These are phyloP conservation scores for Nymphicus hollandicus DNA, from an alignment of 2,113 vertebrate genomes.

Conservation along the genomic window DNA sequence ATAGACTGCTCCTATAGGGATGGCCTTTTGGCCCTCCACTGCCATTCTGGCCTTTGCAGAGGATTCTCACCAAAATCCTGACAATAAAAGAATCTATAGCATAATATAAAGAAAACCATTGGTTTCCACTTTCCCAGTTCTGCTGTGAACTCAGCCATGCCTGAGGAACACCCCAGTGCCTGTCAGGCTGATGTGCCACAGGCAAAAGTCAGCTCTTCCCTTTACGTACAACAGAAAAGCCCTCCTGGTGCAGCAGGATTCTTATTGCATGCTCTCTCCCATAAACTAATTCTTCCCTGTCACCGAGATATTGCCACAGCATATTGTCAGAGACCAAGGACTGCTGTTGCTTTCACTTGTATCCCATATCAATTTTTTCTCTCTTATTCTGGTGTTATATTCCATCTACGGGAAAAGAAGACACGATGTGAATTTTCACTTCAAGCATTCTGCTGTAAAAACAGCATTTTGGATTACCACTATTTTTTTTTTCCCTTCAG, in stretches of 20 bases:
- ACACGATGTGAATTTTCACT: rapidly evolving
- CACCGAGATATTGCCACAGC: background rate
- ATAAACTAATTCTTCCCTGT: background rate
- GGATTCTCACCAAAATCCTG: background rate
- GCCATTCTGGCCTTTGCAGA: background rate
- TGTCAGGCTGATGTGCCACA: background rate
- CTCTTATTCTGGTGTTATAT: background rate
- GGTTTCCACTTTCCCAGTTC: background rate
- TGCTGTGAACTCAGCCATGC: background rate
- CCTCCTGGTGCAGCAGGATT: background rate
- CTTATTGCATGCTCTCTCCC: background rate
- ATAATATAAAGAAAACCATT: background rate
- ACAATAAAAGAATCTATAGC: background rate
- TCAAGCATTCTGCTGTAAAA: background rate
- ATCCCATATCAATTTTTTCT: background rate
- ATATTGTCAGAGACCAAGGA: background rate
- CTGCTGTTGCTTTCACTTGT: background rate
- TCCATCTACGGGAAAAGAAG: background rate
- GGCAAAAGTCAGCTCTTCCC: background rate
- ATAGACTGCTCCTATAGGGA: background rate
- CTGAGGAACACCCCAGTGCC: background rate
- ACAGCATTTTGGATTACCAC: background rate
- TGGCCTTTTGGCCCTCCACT: background rate
- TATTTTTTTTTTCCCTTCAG: background rate
- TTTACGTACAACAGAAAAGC: background rate